Base-by-base conservation (phyloP, 2,888 invertebrate species). In the Cyclophora punctaria region DNA sequence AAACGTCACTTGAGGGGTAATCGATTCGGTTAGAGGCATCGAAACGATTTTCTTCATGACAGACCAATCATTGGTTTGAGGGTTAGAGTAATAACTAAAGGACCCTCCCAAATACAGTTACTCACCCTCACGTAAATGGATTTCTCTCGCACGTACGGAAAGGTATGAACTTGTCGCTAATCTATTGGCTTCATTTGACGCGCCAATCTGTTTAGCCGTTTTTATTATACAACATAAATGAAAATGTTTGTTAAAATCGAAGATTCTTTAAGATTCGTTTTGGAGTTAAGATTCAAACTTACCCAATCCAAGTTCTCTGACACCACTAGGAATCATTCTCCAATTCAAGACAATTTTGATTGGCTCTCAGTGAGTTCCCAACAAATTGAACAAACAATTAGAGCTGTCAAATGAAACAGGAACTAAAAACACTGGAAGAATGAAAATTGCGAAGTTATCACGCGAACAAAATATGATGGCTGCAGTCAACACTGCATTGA, bases 1-100 rank as follows among this genome's bases (percentile, higher is more conserved):
- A 64, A 58, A 56, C 56, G 57, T 56, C 54, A 52, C 50, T 20
- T 20, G 20, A 47, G 50, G 47, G 50, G 33, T 68, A 65, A 69
- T 63, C 59, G 64, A 63, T 60, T 65, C 55, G 53, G 56, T 52
- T 55, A 53, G n/a, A 47, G 41, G 34, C 41, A 60, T 62, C 60
- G 62, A 62, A 65, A 63, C 73, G 73, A 72, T 75, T 77, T 80
- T 80, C 79, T 71, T 73, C 75, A 66, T 78, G 79, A 79, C 79
- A 79, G 73, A 71, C 73, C 80, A 81, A 80, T 81, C 78, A 79
- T 67, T 70, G 68, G 64, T 63, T 60, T 59, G 68, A 67, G 69
- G 67, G 68, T 60, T 67, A 65, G 68, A 60, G 66, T 64, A 48
- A 37, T 37, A 37, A 59, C 55, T 55, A 53, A 56, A 53, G 56